Evolutionary conservation across 2,888 invertebrate species (phyloP), one percentile per base, ranked within the genome.

Genomic region (Calameuta pallipes): DNA sequence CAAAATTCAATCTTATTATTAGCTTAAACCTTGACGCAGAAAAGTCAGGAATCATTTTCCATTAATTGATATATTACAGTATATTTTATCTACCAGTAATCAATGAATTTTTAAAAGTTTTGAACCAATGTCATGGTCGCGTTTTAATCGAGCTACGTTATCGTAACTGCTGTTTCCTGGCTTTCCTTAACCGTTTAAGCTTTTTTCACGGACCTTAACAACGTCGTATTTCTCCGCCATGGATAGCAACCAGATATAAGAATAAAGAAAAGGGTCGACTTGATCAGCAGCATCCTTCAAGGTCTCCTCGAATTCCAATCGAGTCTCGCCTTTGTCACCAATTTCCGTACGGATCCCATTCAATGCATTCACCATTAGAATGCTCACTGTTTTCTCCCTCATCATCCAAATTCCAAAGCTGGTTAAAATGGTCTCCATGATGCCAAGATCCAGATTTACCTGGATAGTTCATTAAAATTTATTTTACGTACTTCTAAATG

Each of bases 201-300:
- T 71, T 75, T 71, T 76, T 73, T 81, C 80, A 56, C 80, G 80
- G 78, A 84, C 83, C 75, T 82, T 82, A n/a, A 83, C 82, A 37
- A 84, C 80, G 76, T 85, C 85, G 78, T 80, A 83, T 77, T 83
- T 86, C 75, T 84, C 83, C 3, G 83, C 83, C 81, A 82, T 82
- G 33, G 82, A 83, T 37, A 83, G 78, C 15, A 85, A 73, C 83
- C 85, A 84, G 70, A 83, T 80, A n/a, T 82, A 84, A 13, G 85
- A 83, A 76, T 84, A 85, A 35, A 84, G 78, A 75, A 86, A 80
- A 56, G 84, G 83, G 81, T 86, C 85, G n/a, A 86, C 82, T 75
- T 82, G 82, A 78, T 85, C 86, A n/a, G 83, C 79, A 1, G 85
- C 84, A 73, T 85, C 83, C 79, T 85, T 84, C n/a, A 83, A 79